A percentile compares a stretch with the other conserved stretches of the same genome.
phyloP scores from a whole-genome alignment of 1,140 invertebrate genomes.

The Mycetomoellerius zeteki region DNA sequence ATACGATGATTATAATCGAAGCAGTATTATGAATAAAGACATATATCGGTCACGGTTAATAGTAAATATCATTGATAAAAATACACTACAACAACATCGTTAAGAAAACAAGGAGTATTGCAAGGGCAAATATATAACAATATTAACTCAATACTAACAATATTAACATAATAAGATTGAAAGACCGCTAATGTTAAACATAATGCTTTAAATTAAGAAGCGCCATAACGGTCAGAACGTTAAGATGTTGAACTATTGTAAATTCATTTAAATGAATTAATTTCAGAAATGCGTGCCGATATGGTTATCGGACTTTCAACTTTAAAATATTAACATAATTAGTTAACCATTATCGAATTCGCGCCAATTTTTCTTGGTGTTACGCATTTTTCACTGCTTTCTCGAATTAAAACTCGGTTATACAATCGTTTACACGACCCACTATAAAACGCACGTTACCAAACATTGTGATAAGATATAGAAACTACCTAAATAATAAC shows the following conservation, averaged over 20 bases:
- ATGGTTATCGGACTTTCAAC: no score
- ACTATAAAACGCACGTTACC: constrained; percentile 6
- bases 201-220: no score
- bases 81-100: not conserved
- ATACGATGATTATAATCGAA: not conserved
- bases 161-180: not conserved
- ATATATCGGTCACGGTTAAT: not conserved
- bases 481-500: not conserved
- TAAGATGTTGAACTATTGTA: no score
- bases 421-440: not conserved
- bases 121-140: not conserved
- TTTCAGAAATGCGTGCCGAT: no score
- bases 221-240: no score
- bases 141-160: not conserved
- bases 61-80: not conserved
- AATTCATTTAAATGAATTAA: no score
- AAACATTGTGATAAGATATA: not conserved
- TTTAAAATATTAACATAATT: not conserved
- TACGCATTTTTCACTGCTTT: constrained; percentile 5
- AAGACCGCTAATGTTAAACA: no score
- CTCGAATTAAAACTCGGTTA: constrained; percentile 5
- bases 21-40: not conserved
- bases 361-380: constrained; percentile 30
- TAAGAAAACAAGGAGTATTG: not conserved
- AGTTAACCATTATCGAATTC: constrained; percentile 16